Percentiles rank a stretch among this genome's conserved stretches.
These are phyloP conservation scores for Drosophila leonis DNA, from an alignment of 2,888 invertebrate genomes.

Conservation along the genomic window DNA sequence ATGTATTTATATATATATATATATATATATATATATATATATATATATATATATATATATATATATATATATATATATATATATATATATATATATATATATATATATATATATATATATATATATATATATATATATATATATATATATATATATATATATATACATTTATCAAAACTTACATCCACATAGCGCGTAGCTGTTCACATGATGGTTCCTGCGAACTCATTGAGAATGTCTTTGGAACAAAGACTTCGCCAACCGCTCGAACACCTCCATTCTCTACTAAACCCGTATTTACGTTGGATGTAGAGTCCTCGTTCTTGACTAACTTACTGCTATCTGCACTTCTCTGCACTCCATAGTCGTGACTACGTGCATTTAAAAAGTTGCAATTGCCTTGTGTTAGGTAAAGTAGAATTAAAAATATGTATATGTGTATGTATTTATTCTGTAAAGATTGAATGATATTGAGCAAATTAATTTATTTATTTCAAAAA, in stretches of 20 bases:
- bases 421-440: conserved; percentile 51
- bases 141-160: background rate
- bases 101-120: background rate
- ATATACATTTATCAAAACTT: conserved; percentile 37
- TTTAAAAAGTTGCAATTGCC: conserved; percentile 57
- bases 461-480: background rate
- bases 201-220: conserved; percentile 94
- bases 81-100: background rate
- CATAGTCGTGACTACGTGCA: conserved; percentile 51
- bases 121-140: conserved; percentile 1
- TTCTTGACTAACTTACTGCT: conserved; percentile 50
- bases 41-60: background rate
- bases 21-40: background rate
- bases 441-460: conserved; percentile 51
- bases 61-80: background rate
- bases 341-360: conserved; percentile 35
- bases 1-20: background rate
- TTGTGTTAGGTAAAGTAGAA: conserved; percentile 39
- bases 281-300: conserved; percentile 28
- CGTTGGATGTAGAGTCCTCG: conserved; percentile 29
- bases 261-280: conserved; percentile 40
- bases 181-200: conserved; percentile 95
- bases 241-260: conserved; percentile 83
- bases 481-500: background rate
- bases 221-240: conserved; percentile 79